Evolutionary conservation across 2,797 vertebrate genomes (phyloP).

Genomic region (Enteromius fasciolatus): DNA sequence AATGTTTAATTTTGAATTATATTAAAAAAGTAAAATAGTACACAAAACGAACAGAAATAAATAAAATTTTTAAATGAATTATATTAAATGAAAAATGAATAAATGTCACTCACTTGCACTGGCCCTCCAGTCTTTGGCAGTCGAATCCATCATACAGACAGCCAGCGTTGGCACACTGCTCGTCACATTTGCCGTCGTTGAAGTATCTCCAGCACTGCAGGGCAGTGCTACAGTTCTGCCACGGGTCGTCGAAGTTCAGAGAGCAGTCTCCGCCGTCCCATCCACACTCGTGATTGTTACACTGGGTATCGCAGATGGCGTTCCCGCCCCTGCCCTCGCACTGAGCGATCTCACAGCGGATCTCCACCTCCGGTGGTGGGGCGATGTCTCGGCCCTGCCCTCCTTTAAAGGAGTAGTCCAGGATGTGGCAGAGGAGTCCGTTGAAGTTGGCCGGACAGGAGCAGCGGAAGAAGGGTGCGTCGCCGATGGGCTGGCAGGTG

Average conservation of each 20-base stretch:
- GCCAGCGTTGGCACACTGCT: conserved; percentile 87
- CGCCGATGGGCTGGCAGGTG: conserved; percentile 82
- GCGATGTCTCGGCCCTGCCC: conserved; percentile 83
- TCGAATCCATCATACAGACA: conserved; percentile 98
- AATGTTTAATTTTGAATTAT: neutral
- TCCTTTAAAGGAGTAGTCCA: conserved; percentile 84
- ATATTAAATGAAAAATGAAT: neutral
- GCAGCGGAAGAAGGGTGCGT: conserved; percentile 87
- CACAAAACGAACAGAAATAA: neutral
- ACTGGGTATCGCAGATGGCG: conserved; percentile 85
- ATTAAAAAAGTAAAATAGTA: neutral
- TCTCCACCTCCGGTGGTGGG: conserved; percentile 78
- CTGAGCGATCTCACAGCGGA: conserved; percentile 78
- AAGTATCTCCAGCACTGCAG: conserved; percentile 99
- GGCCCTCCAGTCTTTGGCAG: conserved; percentile 90
- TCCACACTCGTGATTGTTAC: conserved; percentile 91
- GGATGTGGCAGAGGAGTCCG: conserved; percentile 91
- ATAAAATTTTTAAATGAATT: too few relatives aligned
- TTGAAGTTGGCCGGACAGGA: conserved; percentile 90
- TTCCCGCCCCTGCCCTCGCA: conserved; percentile 82
- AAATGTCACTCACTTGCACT: conserved; percentile 91
- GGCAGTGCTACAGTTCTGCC: conserved; percentile 93
- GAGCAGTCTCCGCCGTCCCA: conserved; percentile 98
- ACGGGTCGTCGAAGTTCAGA: conserved; percentile 93
- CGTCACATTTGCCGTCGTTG: conserved; percentile 88